Base-by-base conservation (phyloP, 2,888 invertebrate species). In the Rhopalosiphum nymphaeae region DNA sequence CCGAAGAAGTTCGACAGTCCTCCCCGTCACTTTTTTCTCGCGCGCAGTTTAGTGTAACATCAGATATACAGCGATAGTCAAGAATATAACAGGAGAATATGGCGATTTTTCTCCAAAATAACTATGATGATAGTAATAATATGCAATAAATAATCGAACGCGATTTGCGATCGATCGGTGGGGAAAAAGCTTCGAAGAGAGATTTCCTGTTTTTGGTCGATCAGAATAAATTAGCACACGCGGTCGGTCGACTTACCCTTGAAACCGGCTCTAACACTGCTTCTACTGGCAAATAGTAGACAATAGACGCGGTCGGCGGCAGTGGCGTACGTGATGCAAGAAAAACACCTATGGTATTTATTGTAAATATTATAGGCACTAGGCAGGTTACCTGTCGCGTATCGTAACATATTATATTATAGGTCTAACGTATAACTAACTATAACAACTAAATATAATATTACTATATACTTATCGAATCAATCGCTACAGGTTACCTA, bases 201-300 rank as follows among this genome's bases (percentile, higher is more conserved):
- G 61, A 90, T 90, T 90, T 90, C 89, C 89, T 67, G 61, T 90
- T 67, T 90, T 90, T 16, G 44, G 89, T 36, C n/a, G 21, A 87
- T 53, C 89, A 44, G 42, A 89, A 57, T 49, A 49, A 87, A 87
- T 87, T n/a, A 49, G 29, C n/a, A 49, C 87, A 53, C 49, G 49
- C n/a, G 49, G n/a, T n/a, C 44, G 44, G 44, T 25, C 13, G 89
- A 89, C 44, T 90, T 90, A 90, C 61, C 89, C 89, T 90, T 90
- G 89, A 90, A 90, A 90, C 61, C 61, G 89, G 78, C 78, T 78
- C 36, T 3, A 7, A 36, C 36, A 21, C 7, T 78, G 78, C 21
- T 26, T 57, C 57, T 26, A 26, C 57, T 36, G 21, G 36, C 78
- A 21, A 78, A 78, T 78, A 78, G 21, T 78, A 78, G 36, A 78